Percentiles rank a stretch among this genome's conserved stretches.
Evolutionary conservation across 2,888 invertebrate species (phyloP).

Genomic region (Parasteatoda lunata): DNA sequence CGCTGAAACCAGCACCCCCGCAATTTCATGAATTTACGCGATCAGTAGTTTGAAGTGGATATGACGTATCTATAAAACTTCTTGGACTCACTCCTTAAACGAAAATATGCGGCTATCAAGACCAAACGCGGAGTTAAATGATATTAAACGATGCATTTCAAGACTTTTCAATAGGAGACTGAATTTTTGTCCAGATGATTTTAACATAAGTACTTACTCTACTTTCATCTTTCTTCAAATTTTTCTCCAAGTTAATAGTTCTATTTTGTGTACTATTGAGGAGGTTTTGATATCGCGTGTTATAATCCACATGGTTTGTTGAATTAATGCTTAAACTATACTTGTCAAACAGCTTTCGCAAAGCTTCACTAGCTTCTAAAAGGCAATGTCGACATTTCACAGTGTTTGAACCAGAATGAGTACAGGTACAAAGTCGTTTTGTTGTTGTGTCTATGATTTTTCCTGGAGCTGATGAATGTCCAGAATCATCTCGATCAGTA

Average conservation of each 20-base stretch:
- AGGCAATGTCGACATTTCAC: conserved; percentile 60
- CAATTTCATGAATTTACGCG: too few relatives aligned
- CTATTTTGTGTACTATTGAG: conserved; percentile 45
- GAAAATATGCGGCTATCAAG: too few relatives aligned
- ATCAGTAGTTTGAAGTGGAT: too few relatives aligned
- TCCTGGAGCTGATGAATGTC: conserved; percentile 54
- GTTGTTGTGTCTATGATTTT: conserved; percentile 4
- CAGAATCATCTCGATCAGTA: conserved; percentile 54
- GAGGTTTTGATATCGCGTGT: conserved; percentile 54
- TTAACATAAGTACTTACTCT: conserved; percentile 16
- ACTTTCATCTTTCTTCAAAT: conserved; percentile 35
- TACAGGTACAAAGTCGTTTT: conserved; percentile 50
- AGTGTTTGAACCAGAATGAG: conserved; percentile 46
- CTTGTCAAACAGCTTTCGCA: conserved; percentile 58
- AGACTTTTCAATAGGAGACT: too few relatives aligned
- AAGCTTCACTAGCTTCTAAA: conserved; percentile 61
- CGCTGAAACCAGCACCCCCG: too few relatives aligned
- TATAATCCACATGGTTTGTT: conserved; percentile 47
- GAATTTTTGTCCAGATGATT: too few relatives aligned
- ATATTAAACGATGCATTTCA: too few relatives aligned
- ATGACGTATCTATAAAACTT: too few relatives aligned
- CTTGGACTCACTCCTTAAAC: too few relatives aligned
- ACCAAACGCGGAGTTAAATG: too few relatives aligned
- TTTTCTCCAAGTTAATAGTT: not conserved
- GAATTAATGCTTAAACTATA: conserved; percentile 59